Evolutionary conservation across 1,140 invertebrate species (phyloP).

Genomic region (Aphaenogaster floridana): DNA sequence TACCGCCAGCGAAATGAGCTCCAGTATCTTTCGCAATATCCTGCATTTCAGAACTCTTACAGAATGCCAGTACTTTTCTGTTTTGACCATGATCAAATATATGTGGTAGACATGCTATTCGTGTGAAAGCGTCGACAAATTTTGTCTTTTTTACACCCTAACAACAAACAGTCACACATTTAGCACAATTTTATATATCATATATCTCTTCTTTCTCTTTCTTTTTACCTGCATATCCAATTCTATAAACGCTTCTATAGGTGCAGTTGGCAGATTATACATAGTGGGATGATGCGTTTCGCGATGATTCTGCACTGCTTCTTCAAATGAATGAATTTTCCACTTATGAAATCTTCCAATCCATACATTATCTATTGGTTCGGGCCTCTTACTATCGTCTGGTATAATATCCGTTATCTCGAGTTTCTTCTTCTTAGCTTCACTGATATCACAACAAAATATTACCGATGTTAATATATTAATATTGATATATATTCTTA

Average conservation of each 20-base stretch:
- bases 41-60: constrained; percentile 88
- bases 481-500: constrained; percentile 54
- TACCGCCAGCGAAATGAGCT: constrained; percentile 90
- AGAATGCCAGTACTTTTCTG: constrained; percentile 90
- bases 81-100: constrained; percentile 89
- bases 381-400: not conserved
- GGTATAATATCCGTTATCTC: not conserved
- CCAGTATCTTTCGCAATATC: constrained; percentile 89
- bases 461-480: not conserved
- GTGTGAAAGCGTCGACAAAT: constrained; percentile 89
- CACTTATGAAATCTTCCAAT: constrained; percentile 88
- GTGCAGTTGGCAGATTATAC: constrained; percentile 90
- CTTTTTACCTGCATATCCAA: constrained; percentile 90
- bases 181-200: not conserved
- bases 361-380: constrained; percentile 90
- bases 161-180: constrained; percentile 24
- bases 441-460: not conserved
- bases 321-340: constrained; percentile 89
- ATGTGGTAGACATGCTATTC: constrained; percentile 89
- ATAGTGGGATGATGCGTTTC: constrained; percentile 93
- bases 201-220: not conserved
- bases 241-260: constrained; percentile 90
- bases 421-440: not conserved
- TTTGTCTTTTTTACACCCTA: constrained; percentile 87
- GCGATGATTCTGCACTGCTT: constrained; percentile 91